Conservation (phyloP, 2,797 vertebrate species). For the Taenioides sp. region DNA sequence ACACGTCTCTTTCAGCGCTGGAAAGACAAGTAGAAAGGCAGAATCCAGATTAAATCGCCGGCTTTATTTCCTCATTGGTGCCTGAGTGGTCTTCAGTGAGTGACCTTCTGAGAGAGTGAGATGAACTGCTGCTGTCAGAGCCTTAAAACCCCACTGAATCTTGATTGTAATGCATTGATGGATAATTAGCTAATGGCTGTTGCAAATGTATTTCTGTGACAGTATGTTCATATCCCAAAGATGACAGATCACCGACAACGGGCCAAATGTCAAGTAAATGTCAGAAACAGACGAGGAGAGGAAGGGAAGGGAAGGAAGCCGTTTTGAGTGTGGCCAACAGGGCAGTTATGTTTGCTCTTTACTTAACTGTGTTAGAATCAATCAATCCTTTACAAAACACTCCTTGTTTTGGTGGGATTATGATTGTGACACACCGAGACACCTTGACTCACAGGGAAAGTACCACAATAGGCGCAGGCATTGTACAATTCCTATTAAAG, state of each 20-base stretch:
- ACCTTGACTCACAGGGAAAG: too few species aligned
- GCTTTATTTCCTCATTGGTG: neutral
- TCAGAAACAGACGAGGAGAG: constrained; percentile 9
- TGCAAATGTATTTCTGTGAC: constrained; percentile 17
- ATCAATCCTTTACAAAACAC: too few species aligned
- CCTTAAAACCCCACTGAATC: neutral
- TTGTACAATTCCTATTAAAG: too few species aligned
- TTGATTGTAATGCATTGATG: neutral
- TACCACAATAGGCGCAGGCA: too few species aligned
- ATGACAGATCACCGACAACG: constrained; percentile 15
- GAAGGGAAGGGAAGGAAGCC: constrained; percentile 6
- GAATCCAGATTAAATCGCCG: neutral
- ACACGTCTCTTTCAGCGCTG: too few species aligned
- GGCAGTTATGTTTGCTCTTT: neutral
- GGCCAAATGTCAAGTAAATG: constrained; percentile 26
- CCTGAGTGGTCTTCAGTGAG: constrained; percentile 1
- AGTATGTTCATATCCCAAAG: neutral
- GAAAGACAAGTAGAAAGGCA: too few species aligned
- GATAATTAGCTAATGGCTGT: constrained; percentile 3
- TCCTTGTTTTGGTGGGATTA: too few species aligned
- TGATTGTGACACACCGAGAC: too few species aligned
- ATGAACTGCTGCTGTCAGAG: constrained; percentile 11
- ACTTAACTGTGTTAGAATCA: neutral
- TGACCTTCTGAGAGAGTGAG: constrained; percentile 12
- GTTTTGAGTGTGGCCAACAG: neutral